Evolutionary conservation across 2,113 vertebrate genomes (phyloP).

Genomic region (Kryptolebias marmoratus): DNA sequence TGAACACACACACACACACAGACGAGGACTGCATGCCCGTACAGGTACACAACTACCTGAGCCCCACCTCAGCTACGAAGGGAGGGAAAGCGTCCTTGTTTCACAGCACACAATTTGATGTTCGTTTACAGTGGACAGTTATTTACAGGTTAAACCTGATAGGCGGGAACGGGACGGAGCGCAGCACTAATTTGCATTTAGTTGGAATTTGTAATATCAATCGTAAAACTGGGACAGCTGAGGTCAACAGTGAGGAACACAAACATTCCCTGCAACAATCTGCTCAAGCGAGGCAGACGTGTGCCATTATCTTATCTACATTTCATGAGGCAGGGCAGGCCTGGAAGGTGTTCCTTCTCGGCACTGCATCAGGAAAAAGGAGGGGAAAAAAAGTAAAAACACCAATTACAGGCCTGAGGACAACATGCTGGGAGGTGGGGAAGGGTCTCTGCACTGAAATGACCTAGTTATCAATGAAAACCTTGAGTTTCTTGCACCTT

Average conservation of each 20-base stretch:
- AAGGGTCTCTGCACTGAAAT: neutral
- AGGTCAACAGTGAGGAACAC: too few species aligned
- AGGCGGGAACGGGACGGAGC: too few species aligned
- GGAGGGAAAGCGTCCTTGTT: neutral
- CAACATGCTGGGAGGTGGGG: neutral
- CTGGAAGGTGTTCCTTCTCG: neutral
- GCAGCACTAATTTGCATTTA: too few species aligned
- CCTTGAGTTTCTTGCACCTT: too few species aligned
- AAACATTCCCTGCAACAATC: too few species aligned
- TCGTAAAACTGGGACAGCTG: too few species aligned
- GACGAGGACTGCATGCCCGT: conserved; percentile 11
- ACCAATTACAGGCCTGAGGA: neutral
- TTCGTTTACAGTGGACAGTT: conserved; percentile 1
- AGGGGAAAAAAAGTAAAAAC: too few species aligned
- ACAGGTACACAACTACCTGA: conserved; percentile 30
- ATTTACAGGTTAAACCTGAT: too few species aligned
- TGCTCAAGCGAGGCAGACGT: neutral
- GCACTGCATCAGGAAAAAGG: neutral
- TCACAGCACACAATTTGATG: neutral
- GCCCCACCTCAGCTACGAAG: conserved; percentile 20
- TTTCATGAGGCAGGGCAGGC: neutral
- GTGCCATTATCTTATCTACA: neutral
- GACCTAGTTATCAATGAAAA: neutral
- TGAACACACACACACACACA: neutral
- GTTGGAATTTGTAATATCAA: too few species aligned